Percentiles rank a stretch among this genome's conserved stretches.
Conservation (phyloP, 2,113 vertebrate genomes). For the Brachirus orientalis region DNA sequence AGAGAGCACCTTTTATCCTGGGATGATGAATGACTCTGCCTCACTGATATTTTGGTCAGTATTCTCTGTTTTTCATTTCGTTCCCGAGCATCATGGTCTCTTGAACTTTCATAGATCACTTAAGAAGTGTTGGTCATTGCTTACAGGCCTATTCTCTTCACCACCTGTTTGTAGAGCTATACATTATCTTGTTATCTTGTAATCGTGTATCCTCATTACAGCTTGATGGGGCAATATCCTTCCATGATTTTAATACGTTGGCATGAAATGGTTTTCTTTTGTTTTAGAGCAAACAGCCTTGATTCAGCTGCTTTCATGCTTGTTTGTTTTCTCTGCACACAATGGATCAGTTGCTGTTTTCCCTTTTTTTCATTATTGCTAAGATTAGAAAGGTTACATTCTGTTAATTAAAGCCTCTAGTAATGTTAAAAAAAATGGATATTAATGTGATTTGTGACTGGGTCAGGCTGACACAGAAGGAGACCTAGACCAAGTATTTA, state of each 20-base stretch:
- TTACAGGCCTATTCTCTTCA: conserved; percentile 23
- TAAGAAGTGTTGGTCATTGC: conserved; percentile 45
- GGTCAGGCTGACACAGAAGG: no score
- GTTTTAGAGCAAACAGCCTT: background rate
- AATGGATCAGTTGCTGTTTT: background rate
- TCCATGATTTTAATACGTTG: conserved; percentile 2
- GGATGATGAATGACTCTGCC: conserved; percentile 68
- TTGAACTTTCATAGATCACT: conserved; percentile 61
- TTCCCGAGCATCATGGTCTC: conserved; percentile 43
- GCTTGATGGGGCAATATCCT: background rate
- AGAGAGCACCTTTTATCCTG: conserved; percentile 69
- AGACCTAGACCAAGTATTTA: no score
- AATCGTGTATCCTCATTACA: conserved; percentile 27
- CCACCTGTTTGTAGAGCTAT: conserved; percentile 34
- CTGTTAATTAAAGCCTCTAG: background rate
- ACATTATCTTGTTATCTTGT: background rate
- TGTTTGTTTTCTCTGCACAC: conserved; percentile 7
- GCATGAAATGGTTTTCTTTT: background rate
- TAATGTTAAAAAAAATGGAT: conserved; percentile 20
- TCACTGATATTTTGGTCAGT: conserved; percentile 72
- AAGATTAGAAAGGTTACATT: background rate
- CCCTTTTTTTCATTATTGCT: conserved; percentile 7
- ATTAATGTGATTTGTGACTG: conserved; percentile 27
- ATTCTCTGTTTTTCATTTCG: conserved; percentile 73
- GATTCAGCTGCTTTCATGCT: background rate